A percentile compares a stretch with the other conserved stretches of the same genome.
phyloP scores from a whole-genome alignment of 2,888 invertebrate genomes.

The Phyllotreta striolata region DNA sequence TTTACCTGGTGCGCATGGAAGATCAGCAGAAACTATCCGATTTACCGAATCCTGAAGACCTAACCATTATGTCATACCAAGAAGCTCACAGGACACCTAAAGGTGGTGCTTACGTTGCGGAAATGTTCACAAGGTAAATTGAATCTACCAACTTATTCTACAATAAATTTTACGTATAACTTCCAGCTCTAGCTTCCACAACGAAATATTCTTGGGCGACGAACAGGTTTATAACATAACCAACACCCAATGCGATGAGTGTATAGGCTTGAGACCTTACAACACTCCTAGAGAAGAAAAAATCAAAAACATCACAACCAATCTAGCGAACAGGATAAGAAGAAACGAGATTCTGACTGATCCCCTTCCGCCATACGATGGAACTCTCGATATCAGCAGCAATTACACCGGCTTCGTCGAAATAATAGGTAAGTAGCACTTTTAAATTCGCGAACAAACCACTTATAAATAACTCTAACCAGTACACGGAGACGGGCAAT shows the following conservation, averaged over 20 bases:
- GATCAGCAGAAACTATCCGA: constrained; percentile 70
- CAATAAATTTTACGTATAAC: constrained; percentile 6
- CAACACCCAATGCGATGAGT: constrained; percentile 61
- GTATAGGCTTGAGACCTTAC: constrained; percentile 63
- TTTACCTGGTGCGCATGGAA: constrained; percentile 78
- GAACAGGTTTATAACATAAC: constrained; percentile 61
- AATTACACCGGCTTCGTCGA: constrained; percentile 89
- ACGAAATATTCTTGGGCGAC: constrained; percentile 80
- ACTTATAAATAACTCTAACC: constrained; percentile 13
- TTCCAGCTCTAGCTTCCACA: constrained; percentile 67
- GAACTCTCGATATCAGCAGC: constrained; percentile 75
- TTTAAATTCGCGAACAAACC: constrained; percentile 9
- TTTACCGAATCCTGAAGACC: constrained; percentile 73
- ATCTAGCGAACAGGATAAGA: constrained; percentile 51
- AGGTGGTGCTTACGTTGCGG: constrained; percentile 84
- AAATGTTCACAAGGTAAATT: constrained; percentile 77
- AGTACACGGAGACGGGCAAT: constrained; percentile 62
- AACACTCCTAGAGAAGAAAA: constrained; percentile 54
- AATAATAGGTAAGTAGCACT: constrained; percentile 65
- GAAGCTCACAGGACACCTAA: constrained; percentile 75
- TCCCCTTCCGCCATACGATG: constrained; percentile 69
- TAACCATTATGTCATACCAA: constrained; percentile 76
- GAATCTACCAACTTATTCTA: constrained; percentile 11
- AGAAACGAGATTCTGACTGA: constrained; percentile 54
- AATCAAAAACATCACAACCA: constrained; percentile 43